Evolutionary conservation across 1,140 invertebrate genomes (phyloP), one percentile per base, ranked within the genome.

Genomic region (Trissolcus basalis): DNA sequence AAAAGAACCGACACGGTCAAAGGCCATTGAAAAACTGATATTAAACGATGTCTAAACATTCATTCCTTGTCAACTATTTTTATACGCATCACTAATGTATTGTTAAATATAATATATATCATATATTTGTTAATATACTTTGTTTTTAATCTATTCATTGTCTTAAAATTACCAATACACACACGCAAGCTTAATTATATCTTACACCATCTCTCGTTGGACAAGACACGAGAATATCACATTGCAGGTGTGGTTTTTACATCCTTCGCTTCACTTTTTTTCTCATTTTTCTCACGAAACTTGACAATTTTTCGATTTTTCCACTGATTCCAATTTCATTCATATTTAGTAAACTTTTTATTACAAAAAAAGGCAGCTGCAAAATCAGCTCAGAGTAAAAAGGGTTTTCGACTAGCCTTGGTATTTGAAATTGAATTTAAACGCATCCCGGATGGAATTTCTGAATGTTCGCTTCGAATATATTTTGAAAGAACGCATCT

Each of bases 201-300:
- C 82, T 87, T 84, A 85, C 81, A 86, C 86, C 83, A 83, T 85
- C 84, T 86, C 84, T 85, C 83, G 85, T 87, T 81, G 78, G 83
- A 87, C 86, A 87, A 87, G 85, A 87, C 86, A 87, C 86, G 85
- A 87, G 86, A 87, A 86, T 87, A 87, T 87, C 85, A 87, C 86
- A 87, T 85, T 86, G 82, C 82, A 80, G 82, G 82, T 85, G 83
- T 87, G 78, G 82, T 53, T 78, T 27, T 73, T 75, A 70, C 72
- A 59, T 76, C 53, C 47, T 56, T 53, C 39, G 27, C 45, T 53
- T 58, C 67, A 69, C 50, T 27, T 27, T 27, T 27, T 27, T 27
- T 27, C 1, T 27, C 6, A 27, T 27, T 39, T n/a, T 11, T n/a
- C 63, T 71, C 58, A 54, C 68, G 35, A 72, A 64, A 16, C 36